phyloP scores from a whole-genome alignment of 2,113 vertebrate species.

The Beaufortia kweichowensis region DNA sequence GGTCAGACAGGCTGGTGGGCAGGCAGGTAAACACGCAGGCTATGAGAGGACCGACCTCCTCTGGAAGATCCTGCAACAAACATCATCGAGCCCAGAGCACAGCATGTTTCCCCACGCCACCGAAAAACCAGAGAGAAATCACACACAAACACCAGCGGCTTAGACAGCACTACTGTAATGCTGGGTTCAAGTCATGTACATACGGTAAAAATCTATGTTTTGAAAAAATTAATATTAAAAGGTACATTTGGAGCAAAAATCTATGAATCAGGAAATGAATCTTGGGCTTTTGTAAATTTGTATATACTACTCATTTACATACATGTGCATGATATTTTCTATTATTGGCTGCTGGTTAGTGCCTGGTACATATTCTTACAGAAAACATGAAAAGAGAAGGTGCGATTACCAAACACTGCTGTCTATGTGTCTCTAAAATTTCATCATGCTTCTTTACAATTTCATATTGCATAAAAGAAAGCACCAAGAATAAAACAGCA shows the following conservation, averaged over 20 bases:
- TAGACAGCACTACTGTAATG: conserved; percentile 41
- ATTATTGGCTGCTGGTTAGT: not conserved
- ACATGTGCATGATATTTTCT: not conserved
- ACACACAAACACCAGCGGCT: conserved; percentile 59
- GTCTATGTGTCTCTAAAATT: not conserved
- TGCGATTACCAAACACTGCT: conserved; percentile 2
- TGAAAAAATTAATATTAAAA: not conserved
- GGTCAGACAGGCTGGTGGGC: conserved; percentile 48
- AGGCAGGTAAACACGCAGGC: conserved; percentile 70
- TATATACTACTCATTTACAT: not conserved
- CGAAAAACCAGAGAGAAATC: conserved; percentile 63
- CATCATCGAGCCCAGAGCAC: conserved; percentile 70
- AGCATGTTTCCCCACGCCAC: conserved; percentile 70
- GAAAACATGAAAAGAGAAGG: conserved; percentile 25
- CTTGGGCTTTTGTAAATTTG: not conserved
- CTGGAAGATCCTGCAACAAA: conserved; percentile 78
- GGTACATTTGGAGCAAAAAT: not conserved
- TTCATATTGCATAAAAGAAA: not conserved
- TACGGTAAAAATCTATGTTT: not conserved
- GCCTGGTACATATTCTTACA: not conserved
- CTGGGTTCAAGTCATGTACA: not conserved
- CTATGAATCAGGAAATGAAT: not conserved
- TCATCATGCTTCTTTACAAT: not conserved
- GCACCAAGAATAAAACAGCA: too few species aligned
- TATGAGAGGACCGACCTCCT: conserved; percentile 79